Percentiles rank a stretch among this genome's conserved stretches.
Conservation (phyloP, 2,797 vertebrate genomes). For the Ptychadena robeensis region DNA sequence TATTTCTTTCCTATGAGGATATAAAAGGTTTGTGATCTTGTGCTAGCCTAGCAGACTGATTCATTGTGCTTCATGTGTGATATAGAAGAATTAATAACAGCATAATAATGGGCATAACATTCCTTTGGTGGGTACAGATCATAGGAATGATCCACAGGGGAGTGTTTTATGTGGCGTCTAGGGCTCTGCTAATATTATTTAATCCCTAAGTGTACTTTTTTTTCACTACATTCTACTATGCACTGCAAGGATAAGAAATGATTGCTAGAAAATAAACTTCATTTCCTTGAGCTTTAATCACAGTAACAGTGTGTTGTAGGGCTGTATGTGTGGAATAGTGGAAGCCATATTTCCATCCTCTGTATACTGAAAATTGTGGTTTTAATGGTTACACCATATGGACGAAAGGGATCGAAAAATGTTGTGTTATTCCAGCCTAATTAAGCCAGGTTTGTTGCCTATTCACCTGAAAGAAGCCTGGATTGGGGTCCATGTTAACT, state of each 20-base stretch:
- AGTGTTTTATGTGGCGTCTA: conserved; percentile 13
- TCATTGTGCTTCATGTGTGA: conserved; percentile 43
- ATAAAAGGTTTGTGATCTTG: conserved; percentile 59
- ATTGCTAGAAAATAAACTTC: not conserved
- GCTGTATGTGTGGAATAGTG: not conserved
- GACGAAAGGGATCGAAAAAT: too few relatives aligned
- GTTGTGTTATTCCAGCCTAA: too few relatives aligned
- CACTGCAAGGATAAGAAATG: not conserved
- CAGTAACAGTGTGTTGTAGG: not conserved
- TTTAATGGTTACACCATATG: too few relatives aligned
- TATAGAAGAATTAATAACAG: conserved; percentile 46
- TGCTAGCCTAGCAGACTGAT: conserved; percentile 40
- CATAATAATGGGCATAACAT: conserved; percentile 39
- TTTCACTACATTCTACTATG: conserved; percentile 3
- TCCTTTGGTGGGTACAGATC: conserved; percentile 26
- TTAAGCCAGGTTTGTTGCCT: too few relatives aligned
- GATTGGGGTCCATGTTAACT: too few relatives aligned
- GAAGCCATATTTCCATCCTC: not conserved
- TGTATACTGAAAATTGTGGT: too few relatives aligned
- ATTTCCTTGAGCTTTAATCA: not conserved
- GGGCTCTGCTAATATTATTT: conserved; percentile 12
- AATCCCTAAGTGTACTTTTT: conserved; percentile 7
- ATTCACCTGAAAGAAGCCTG: too few relatives aligned
- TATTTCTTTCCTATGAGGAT: conserved; percentile 69
- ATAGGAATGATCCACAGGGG: conserved; percentile 21